phyloP scores from a whole-genome alignment of 2,888 invertebrate species.

The Philonicus albiceps region DNA sequence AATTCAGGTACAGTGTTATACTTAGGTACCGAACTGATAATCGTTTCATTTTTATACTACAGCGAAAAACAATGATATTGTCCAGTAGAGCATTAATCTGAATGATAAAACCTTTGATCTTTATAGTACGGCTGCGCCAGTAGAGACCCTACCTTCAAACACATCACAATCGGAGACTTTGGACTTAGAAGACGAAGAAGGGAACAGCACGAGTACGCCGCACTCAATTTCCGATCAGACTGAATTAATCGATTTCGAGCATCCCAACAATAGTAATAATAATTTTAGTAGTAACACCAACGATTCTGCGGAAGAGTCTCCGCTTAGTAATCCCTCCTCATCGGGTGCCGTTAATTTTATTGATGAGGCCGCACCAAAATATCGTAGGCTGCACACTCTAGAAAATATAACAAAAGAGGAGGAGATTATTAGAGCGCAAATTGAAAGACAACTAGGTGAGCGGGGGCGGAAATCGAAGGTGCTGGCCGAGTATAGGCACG shows the following conservation, averaged over 20 bases:
- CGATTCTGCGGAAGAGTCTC: constrained; percentile 35
- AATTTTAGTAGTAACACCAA: not conserved
- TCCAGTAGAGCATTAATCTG: not conserved
- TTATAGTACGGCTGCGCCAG: constrained; percentile 42
- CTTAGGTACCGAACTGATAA: too few relatives aligned
- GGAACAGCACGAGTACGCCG: not conserved
- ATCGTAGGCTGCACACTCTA: constrained; percentile 45
- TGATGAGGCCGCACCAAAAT: not conserved
- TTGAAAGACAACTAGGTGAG: constrained; percentile 50
- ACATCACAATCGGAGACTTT: not conserved
- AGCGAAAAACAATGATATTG: too few relatives aligned
- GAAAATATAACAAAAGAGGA: constrained; percentile 59
- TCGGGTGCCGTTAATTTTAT: constrained; percentile 13
- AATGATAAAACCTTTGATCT: not conserved
- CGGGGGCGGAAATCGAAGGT: constrained; percentile 58
- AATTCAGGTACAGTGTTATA: too few relatives aligned
- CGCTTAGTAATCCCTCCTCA: not conserved
- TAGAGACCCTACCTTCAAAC: constrained; percentile 1
- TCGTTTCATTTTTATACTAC: too few relatives aligned
- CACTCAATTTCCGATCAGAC: constrained; percentile 17
- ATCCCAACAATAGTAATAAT: constrained; percentile 22
- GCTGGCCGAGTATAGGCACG: constrained; percentile 60
- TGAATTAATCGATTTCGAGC: constrained; percentile 25
- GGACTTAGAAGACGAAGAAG: not conserved
- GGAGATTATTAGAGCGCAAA: constrained; percentile 43